Evolutionary conservation across 1,140 invertebrate genomes (phyloP), one percentile per base, ranked within the genome.

Genomic region (Nixonia krombeini): DNA sequence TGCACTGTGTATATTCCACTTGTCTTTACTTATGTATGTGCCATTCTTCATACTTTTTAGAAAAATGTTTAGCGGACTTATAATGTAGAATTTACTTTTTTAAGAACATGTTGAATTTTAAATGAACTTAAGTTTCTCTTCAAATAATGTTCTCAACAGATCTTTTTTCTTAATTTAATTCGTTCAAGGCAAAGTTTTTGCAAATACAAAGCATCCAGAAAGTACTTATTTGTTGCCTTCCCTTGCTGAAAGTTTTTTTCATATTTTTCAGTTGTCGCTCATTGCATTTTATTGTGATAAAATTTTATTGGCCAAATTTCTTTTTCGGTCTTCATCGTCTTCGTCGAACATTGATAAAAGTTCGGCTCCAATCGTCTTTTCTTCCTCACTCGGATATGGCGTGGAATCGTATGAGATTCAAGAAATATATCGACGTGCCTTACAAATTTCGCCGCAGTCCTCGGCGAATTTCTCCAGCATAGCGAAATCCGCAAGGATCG

Each of bases 401-500:
- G 41, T 40, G 51, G 59, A 56, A 52, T 66, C 57, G 64, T 63
- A 33, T 53, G 62, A 57, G 70, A 72, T 68, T 56, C 46, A 42
- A 68, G 72, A 74, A 74, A 74, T 72, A 70, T 74, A 74, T 72
- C 72, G 51, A 52, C 58, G 70, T 57, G 61, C 62, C 59, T 63
- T 69, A 69, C 52, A 74, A 72, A 70, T 68, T 29, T 62, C 41
- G 50, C 47, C 55, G 61, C 51, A 58, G 44, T 53, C 55, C 58
- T 52, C 29, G 35, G 53, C 42, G 59, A 70, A 67, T 68, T 68
- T 70, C 42, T 33, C 46, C 29, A 41, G 28, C 56, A 46, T 63
- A 61, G 58, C 59, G 74, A 73, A 75, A 78, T 79, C 72, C 75
- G 72, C 73, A 71, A 72, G 64, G 73, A 75, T 80, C 71, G 72